These are phyloP conservation scores for Podiceps cristatus DNA, from an alignment of 2,113 vertebrate species.

Conservation along the genomic window DNA sequence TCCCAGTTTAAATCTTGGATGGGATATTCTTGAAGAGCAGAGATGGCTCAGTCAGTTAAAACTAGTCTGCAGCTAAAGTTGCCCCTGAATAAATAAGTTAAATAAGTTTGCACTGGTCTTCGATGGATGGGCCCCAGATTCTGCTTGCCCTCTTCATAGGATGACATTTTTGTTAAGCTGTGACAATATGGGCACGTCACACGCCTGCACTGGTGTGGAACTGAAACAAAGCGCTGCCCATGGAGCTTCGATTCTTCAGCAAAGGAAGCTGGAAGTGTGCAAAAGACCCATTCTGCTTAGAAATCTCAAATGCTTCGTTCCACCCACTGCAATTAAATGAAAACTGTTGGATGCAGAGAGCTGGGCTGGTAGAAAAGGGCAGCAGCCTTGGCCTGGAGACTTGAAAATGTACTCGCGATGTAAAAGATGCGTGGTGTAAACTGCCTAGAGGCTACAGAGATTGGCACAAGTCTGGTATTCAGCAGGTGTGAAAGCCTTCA, in stretches of 20 bases:
- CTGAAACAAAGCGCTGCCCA: background rate
- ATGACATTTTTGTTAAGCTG: background rate
- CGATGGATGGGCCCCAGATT: background rate
- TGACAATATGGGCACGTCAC: background rate
- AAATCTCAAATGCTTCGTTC: background rate
- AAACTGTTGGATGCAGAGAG: background rate
- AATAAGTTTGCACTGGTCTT: fast-evolving
- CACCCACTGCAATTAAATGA: background rate
- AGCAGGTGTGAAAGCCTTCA: background rate
- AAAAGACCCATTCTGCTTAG: background rate
- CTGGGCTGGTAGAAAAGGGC: background rate
- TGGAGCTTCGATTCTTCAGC: background rate
- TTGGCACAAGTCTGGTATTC: background rate
- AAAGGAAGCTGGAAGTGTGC: background rate
- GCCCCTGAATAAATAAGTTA: background rate
- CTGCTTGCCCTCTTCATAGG: background rate
- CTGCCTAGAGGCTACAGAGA: background rate
- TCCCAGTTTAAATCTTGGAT: background rate
- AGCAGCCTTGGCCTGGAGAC: background rate
- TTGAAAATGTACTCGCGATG: background rate
- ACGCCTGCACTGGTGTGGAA: background rate
- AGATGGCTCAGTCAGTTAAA: background rate
- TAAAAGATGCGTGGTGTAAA: background rate
- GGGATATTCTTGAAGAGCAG: background rate
- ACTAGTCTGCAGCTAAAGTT: background rate